A percentile compares a stretch with the other conserved stretches of the same genome.
phyloP scores from a whole-genome alignment of 2,113 vertebrate species.

The Siniperca knerii region DNA sequence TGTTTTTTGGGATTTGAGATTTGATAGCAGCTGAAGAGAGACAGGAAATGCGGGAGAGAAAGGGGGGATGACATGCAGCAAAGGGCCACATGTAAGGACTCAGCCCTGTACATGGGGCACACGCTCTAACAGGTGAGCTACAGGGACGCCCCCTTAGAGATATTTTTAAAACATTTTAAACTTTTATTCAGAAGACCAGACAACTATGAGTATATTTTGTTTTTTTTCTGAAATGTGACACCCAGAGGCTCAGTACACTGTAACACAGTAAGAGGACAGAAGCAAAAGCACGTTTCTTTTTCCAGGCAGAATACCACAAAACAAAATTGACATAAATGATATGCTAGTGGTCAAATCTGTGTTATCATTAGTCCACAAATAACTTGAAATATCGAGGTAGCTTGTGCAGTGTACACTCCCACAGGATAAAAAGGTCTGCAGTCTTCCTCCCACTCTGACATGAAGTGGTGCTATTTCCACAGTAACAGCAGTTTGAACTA shows the following conservation, averaged over 20 bases:
- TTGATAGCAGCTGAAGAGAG: no score
- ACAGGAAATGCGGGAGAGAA: no score
- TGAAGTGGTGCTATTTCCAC: slow-evolving; percentile 39
- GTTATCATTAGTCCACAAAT: slow-evolving; percentile 10
- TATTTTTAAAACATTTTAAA: neutral
- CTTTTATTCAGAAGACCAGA: no score
- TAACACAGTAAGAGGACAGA: neutral
- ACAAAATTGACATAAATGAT: neutral
- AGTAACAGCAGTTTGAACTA: slow-evolving; percentile 34
- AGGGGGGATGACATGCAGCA: no score
- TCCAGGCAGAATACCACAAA: neutral
- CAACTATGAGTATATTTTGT: neutral
- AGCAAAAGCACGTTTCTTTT: neutral
- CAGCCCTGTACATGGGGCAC: no score
- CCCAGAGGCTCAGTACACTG: neutral
- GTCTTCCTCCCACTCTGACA: slow-evolving; percentile 39
- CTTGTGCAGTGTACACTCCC: slow-evolving; percentile 13
- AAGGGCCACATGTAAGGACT: no score
- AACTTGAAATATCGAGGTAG: neutral
- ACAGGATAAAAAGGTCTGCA: slow-evolving; percentile 13
- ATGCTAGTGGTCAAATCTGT: neutral
- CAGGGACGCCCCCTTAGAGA: neutral
- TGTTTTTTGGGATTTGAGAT: no score
- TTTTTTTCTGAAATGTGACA: neutral
- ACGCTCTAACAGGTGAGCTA: no score